Evolutionary conservation across 1,140 invertebrate genomes (phyloP).

Genomic region (Philotrypesis tridentata): DNA sequence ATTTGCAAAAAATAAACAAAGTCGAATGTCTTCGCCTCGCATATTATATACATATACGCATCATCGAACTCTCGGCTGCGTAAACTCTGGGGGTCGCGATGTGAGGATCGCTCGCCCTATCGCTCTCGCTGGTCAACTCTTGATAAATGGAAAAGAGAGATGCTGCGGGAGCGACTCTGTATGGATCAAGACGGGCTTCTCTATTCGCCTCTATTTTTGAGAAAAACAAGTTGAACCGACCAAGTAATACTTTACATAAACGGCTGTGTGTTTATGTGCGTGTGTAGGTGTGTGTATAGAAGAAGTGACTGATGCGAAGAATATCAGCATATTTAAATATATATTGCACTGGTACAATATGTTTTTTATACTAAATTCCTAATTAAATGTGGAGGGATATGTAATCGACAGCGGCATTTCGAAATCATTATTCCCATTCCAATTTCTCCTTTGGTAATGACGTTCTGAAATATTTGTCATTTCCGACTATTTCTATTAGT

Average conservation of each 20-base stretch:
- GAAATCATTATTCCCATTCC: background rate
- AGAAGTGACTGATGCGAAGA: background rate
- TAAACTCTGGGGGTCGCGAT: background rate
- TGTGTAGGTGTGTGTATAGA: background rate
- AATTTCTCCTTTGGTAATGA: background rate
- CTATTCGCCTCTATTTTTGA: background rate
- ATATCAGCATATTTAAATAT: background rate
- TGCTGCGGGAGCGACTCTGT: background rate
- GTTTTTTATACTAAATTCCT: too few relatives aligned
- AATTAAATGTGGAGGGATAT: background rate
- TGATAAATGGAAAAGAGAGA: background rate
- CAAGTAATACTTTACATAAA: too few relatives aligned
- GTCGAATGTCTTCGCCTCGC: background rate
- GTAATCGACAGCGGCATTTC: background rate
- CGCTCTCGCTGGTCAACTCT: background rate
- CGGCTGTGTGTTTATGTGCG: too few relatives aligned
- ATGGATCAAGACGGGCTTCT: background rate
- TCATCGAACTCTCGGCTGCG: background rate
- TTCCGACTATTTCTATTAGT: slow-evolving; percentile 4
- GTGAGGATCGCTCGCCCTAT: background rate
- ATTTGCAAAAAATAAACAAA: background rate
- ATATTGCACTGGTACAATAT: too few relatives aligned
- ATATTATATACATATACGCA: background rate
- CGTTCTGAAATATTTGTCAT: slow-evolving; percentile 24
- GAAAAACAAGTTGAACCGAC: background rate